These are phyloP conservation scores for Ptychadena robeensis DNA, from an alignment of 2,797 vertebrate species.

Conservation along the genomic window DNA sequence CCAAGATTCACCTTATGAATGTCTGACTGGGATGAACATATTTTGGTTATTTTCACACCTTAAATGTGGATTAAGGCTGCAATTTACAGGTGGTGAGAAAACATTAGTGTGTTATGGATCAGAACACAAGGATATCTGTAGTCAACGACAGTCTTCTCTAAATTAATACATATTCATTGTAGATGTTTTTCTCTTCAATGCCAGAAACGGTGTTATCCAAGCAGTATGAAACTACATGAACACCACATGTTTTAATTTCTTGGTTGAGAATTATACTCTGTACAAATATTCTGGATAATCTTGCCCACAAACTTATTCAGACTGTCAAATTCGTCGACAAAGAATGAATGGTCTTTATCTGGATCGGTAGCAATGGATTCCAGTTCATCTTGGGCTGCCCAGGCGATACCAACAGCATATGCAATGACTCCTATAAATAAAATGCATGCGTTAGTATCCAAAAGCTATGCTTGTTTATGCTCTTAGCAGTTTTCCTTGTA, in stretches of 20 bases:
- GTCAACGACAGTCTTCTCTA: conserved; percentile 19
- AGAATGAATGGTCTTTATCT: conserved; percentile 92
- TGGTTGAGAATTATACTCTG: conserved; percentile 96
- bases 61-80: not conserved
- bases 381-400: conserved; percentile 96
- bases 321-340: conserved; percentile 95
- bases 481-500: too few relatives aligned
- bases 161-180: conserved; percentile 17
- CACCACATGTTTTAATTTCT: conserved; percentile 84
- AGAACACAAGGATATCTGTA: conserved; percentile 3
- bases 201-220: not conserved
- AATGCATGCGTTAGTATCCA: not conserved
- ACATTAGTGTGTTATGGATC: not conserved
- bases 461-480: not conserved
- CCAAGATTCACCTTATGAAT: not conserved
- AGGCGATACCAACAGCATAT: conserved; percentile 92
- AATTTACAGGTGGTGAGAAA: conserved; percentile 4
- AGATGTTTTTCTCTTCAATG: conserved; percentile 12
- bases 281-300: conserved; percentile 95
- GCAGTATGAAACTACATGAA: conserved; percentile 6
- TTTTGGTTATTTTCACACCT: not conserved
- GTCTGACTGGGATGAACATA: not conserved
- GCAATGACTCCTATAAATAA: conserved; percentile 87
- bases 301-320: conserved; percentile 88
- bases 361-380: conserved; percentile 95